phyloP scores from a whole-genome alignment of 2,113 vertebrate species.

The Xiphophorus maculatus region DNA sequence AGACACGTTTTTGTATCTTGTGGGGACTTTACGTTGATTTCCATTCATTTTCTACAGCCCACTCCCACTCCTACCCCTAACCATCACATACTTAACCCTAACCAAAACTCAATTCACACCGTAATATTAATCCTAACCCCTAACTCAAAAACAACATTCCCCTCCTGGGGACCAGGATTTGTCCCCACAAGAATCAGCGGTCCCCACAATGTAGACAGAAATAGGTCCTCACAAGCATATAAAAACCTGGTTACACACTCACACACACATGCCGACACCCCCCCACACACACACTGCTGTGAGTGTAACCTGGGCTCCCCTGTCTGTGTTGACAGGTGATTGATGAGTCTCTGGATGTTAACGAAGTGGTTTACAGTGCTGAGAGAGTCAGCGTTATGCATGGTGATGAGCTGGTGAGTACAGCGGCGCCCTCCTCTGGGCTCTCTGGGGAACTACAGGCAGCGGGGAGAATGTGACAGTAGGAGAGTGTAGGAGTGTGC shows the following conservation, averaged over 20 bases:
- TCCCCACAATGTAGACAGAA: too few relatives aligned
- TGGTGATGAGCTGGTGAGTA: conserved; percentile 93
- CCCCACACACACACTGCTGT: conserved; percentile 44
- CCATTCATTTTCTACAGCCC: too few relatives aligned
- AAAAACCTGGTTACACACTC: conserved; percentile 9
- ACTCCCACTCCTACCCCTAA: too few relatives aligned
- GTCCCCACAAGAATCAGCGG: too few relatives aligned
- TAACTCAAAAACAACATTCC: too few relatives aligned
- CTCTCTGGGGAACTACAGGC: conserved; percentile 64
- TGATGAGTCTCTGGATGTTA: conserved; percentile 96
- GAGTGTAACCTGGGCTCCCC: conserved; percentile 77
- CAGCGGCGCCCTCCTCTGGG: conserved; percentile 68
- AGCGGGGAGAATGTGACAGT: conserved; percentile 39
- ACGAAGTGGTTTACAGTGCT: conserved; percentile 94
- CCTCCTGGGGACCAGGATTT: too few relatives aligned
- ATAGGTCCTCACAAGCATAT: too few relatives aligned
- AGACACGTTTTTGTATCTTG: too few relatives aligned
- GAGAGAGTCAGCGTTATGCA: conserved; percentile 90
- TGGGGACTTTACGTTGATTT: too few relatives aligned
- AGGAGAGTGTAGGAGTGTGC: conserved; percentile 54
- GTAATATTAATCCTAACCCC: too few relatives aligned
- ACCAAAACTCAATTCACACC: too few relatives aligned
- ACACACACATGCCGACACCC: conserved; percentile 6
- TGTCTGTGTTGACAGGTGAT: conserved; percentile 90
- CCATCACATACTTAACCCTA: too few relatives aligned